phyloP scores from a whole-genome alignment of 92 coral and sea anemone species.

The Diadumene lineata region DNA sequence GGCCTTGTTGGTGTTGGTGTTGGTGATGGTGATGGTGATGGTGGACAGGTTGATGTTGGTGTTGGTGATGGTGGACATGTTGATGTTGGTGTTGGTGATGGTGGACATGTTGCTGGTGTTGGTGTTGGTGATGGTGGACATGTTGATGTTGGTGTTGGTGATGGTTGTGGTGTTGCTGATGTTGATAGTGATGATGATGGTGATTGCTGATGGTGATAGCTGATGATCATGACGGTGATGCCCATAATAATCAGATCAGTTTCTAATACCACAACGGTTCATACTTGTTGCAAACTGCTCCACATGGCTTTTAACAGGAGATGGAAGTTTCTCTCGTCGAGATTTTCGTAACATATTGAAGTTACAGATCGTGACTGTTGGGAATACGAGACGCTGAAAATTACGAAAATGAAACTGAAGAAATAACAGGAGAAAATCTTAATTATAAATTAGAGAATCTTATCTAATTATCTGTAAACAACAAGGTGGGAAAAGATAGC shows the following conservation, averaged over 20 bases:
- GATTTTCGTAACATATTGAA: constrained; percentile 48
- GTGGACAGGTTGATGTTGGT: background rate
- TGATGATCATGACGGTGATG: background rate
- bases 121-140: background rate
- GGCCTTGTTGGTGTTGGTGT: background rate
- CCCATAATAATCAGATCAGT: background rate
- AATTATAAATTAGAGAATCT: too few species aligned
- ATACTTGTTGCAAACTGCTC: constrained; percentile 9
- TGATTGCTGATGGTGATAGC: background rate
- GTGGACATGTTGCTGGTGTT: background rate
- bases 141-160: background rate
- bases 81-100: background rate
- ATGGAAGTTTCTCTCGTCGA: background rate
- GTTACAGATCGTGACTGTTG: constrained; percentile 44
- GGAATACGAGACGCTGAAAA: constrained; percentile 40
- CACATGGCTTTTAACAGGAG: background rate
- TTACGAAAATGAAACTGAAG: background rate
- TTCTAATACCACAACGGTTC: background rate
- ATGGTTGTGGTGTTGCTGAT: background rate
- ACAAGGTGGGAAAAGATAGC: too few species aligned
- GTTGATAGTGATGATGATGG: background rate
- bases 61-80: background rate
- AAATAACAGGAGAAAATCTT: background rate
- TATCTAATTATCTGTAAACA: too few species aligned
- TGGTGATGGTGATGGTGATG: background rate